These are phyloP conservation scores for Pilophorus perplexus DNA, from an alignment of 2,888 invertebrate species.

Conservation along the genomic window DNA sequence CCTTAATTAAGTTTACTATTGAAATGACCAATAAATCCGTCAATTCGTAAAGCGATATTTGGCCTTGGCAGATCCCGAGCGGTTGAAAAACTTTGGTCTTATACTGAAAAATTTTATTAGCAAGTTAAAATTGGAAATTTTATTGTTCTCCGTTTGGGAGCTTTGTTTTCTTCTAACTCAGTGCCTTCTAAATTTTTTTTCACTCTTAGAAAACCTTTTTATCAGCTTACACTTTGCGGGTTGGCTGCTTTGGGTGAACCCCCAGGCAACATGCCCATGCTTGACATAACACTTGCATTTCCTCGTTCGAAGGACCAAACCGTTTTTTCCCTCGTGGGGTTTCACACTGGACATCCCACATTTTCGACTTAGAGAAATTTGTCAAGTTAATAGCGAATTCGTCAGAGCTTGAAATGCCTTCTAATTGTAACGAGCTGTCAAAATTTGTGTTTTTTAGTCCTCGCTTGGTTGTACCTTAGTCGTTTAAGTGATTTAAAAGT, in stretches of 20 bases:
- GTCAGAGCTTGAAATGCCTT: not conserved
- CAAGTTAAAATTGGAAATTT: no score
- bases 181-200: not conserved
- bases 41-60: not conserved
- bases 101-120: no score
- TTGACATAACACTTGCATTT: no score
- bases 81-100: not conserved
- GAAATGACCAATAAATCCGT: no score
- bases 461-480: constrained; percentile 15
- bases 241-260: no score
- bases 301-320: no score
- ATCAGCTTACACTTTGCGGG: no score
- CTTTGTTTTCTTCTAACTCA: not conserved
- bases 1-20: no score
- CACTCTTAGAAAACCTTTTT: not conserved
- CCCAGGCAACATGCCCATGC: not conserved
- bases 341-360: no score
- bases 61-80: not conserved
- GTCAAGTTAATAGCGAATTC: not conserved
- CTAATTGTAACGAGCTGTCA: not conserved
- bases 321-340: no score
- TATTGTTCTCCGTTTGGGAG: no score
- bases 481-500: not conserved
- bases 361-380: no score
- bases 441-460: constrained; percentile 1